These are phyloP conservation scores for Bryconaethiops microstoma DNA, from an alignment of 2,797 vertebrate species.

Conservation along the genomic window DNA sequence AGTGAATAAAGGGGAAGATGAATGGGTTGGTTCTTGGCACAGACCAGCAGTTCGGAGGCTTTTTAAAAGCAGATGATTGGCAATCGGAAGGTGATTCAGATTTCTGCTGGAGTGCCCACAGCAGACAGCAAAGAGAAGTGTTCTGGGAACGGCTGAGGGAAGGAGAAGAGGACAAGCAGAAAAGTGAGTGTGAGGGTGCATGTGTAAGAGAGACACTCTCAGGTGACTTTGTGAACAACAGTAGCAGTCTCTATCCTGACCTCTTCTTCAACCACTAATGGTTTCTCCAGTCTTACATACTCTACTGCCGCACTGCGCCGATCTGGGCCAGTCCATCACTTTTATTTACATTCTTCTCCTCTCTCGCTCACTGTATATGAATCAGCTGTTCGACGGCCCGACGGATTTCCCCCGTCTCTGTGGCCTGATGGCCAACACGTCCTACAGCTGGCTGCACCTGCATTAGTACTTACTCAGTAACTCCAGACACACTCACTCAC, in stretches of 20 bases:
- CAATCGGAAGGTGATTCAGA: neutral
- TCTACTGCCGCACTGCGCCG: constrained; percentile 28
- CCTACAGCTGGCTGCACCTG: constrained; percentile 37
- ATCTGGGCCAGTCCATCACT: constrained; percentile 39
- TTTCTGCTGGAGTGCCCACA: neutral
- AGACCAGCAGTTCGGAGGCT: constrained; percentile 50
- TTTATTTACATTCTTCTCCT: constrained; percentile 59
- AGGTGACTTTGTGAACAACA: constrained; percentile 56
- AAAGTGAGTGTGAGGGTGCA: constrained; percentile 10
- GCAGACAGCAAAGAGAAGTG: neutral
- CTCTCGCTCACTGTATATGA: constrained; percentile 36
- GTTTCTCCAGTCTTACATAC: constrained; percentile 66
- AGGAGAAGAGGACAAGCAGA: neutral
- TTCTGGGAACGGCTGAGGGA: neutral
- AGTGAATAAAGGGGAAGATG: constrained; percentile 43
- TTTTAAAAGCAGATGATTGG: neutral
- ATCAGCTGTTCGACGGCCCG: constrained; percentile 55
- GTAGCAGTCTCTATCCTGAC: constrained; percentile 62
- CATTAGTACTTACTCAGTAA: constrained; percentile 31
- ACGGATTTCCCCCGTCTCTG: constrained; percentile 40
- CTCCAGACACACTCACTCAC: neutral
- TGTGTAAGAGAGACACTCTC: constrained; percentile 21
- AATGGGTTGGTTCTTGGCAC: constrained; percentile 60
- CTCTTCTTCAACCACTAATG: constrained; percentile 72
- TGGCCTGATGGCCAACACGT: constrained; percentile 19